Evolutionary conservation across 2,113 vertebrate genomes (phyloP), one percentile per base, ranked within the genome.

Genomic region (Nothocercus julius): DNA sequence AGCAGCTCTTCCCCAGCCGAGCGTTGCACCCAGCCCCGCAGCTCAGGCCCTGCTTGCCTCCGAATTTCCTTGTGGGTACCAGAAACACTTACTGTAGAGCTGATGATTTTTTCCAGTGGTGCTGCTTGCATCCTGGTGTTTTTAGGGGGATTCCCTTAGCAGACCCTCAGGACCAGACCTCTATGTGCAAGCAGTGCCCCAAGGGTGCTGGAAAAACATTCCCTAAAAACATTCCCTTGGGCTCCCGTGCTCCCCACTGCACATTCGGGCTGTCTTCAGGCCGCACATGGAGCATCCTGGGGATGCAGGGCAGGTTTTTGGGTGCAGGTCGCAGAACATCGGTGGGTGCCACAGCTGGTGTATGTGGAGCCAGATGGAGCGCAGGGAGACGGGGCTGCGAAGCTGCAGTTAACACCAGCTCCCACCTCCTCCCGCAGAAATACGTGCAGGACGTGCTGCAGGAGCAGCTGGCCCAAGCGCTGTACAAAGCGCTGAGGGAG

Each of bases 381-480:
- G 6, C 38, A 6, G 70, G 76, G 54, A 36, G 36, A 36, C 2
- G 10, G 20, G 28, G 83, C 77, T 42, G 80, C 4, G 56, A 24
- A 17, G 14, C 28, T 7, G 1, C 2, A 7, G 20, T 3, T 38
- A 7, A 86, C 1, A 11, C 16, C 86, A 14, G 25, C 62, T 82
- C 64, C 40, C 67, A 53, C 81, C 45, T 84, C 20, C 40, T 40
- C 88, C 85, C 44, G 53, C 98, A 99, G 99, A 99, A 99, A 98
- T 99, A 99, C 17, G 99, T 99, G 76, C 99, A 99, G 97, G 98
- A 99, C 70, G 97, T 99, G 76, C 96, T 99, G 32, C 98, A 99
- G 9, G 99, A 99, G 97, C 98, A 99, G 96, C 98, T 99, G 96
- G 98, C 99, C 2, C 98, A 98, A 85, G 97, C 92, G 0, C 98